Evolutionary conservation across 2,888 invertebrate genomes (phyloP), one percentile per base, ranked within the genome.

Genomic region (Meteorus cinctellus): DNA sequence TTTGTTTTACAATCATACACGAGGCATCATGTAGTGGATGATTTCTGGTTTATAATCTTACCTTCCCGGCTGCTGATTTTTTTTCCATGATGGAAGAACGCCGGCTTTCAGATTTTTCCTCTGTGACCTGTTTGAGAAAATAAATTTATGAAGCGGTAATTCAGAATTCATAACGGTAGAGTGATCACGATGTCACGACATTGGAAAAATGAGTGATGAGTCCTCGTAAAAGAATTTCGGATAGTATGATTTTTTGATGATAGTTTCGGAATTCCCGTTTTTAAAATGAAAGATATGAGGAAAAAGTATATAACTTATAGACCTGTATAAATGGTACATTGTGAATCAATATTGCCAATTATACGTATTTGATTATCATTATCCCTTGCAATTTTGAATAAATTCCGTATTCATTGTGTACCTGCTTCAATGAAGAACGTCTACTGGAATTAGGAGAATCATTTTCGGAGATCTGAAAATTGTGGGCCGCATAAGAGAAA

Each of bases 51-150:
- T 34, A 70, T 29, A 4, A 31, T 59, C 68, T 67, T 82, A 86
- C 86, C 86, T 88, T 88, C 70, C 83, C 85, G 2, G 81, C 81
- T 41, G 83, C 72, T 73, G 86, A 83, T 75, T 83, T 85, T 78
- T 90, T 90, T 69, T 90, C 91, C 45, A 88, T 82, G 48, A 90
- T 82, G 36, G 91, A 91, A 29, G 91, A 90, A 68, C 90, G 89
- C 80, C 90, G 90, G 80, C 91, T 91, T 82, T 91, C 91, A 72
- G 89, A 86, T 80, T 85, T 91, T 85, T 91, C 91, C 83, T 91
- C 91, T 80, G 91, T 90, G 70, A 84, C 82, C 88, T 88, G 78
- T 72, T 24, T 1, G 16, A 27, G 10, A 55, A 31, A 70, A 41
- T 72, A 74, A 59, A 34, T 34, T 34, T 34, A 6, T 34, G 0